A percentile compares a stretch with the other conserved stretches of the same genome.
Conservation (phyloP, 2,888 invertebrate genomes). For the Gortyna flavago region DNA sequence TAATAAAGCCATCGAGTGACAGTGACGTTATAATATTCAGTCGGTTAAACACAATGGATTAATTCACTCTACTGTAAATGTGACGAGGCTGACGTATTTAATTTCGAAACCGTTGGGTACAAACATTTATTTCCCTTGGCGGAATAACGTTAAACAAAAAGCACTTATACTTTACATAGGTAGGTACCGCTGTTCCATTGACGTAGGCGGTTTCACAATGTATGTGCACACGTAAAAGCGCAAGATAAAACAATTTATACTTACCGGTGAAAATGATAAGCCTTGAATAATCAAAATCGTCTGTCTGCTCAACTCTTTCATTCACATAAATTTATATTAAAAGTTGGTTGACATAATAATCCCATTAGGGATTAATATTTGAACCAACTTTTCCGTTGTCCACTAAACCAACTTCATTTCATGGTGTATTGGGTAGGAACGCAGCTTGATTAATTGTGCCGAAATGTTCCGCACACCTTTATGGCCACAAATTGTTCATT, state of each 20-base stretch:
- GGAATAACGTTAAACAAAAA: constrained; percentile 23
- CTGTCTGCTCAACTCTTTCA: constrained; percentile 5
- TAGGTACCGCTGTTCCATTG: constrained; percentile 1
- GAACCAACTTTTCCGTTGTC: constrained; percentile 16
- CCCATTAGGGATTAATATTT: constrained; percentile 12
- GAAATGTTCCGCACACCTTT: constrained; percentile 27
- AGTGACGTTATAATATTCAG: neutral
- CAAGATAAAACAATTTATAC: constrained; percentile 49
- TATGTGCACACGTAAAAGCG: constrained; percentile 27
- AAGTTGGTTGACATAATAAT: neutral
- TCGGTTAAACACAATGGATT: neutral
- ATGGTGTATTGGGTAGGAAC: constrained; percentile 12
- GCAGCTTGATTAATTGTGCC: constrained; percentile 39
- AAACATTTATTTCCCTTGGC: neutral
- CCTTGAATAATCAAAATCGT: constrained; percentile 15
- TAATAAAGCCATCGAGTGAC: neutral
- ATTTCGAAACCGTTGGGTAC: neutral
- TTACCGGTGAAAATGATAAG: constrained; percentile 44
- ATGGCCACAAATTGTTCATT: constrained; percentile 33
- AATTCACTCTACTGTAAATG: constrained; percentile 6
- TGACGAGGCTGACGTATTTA: neutral
- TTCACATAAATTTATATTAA: neutral
- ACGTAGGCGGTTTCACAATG: constrained; percentile 34
- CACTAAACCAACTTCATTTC: constrained; percentile 27
- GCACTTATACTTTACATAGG: neutral